Conservation (phyloP, 2,888 invertebrate genomes). For the Euplexia lucipara region DNA sequence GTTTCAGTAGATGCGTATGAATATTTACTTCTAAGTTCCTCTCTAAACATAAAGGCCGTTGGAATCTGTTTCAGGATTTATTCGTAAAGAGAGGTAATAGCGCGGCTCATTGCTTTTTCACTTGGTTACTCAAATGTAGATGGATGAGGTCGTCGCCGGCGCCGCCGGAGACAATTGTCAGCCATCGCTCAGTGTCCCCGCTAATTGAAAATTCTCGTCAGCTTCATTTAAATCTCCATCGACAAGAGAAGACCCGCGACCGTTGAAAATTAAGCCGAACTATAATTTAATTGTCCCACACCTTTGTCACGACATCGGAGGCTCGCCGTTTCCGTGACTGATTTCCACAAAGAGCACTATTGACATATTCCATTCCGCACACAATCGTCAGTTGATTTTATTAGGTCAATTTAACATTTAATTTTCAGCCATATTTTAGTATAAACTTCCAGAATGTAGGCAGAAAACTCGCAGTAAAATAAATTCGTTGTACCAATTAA, state of each 20-base stretch:
- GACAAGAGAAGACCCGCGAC: constrained; percentile 79
- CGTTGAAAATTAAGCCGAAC: constrained; percentile 78
- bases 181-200: constrained; percentile 88
- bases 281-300: constrained; percentile 60
- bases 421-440: constrained; percentile 35
- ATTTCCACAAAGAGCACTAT: constrained; percentile 57
- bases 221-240: constrained; percentile 88
- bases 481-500: constrained; percentile 87
- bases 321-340: constrained; percentile 47
- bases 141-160: constrained; percentile 84
- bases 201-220: constrained; percentile 90
- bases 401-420: constrained; percentile 21
- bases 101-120: constrained; percentile 89
- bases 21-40: constrained; percentile 16
- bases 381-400: constrained; percentile 34
- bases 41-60: constrained; percentile 32
- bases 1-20: constrained; percentile 16
- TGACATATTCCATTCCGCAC: constrained; percentile 16
- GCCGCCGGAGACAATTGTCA: constrained; percentile 87
- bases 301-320: constrained; percentile 37
- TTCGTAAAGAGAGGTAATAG: constrained; percentile 87
- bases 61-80: constrained; percentile 79
- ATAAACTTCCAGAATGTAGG: constrained; percentile 64
- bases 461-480: constrained; percentile 79
- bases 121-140: constrained; percentile 90